Conservation (phyloP, 1,140 invertebrate genomes). For the Sycophila sp. region DNA sequence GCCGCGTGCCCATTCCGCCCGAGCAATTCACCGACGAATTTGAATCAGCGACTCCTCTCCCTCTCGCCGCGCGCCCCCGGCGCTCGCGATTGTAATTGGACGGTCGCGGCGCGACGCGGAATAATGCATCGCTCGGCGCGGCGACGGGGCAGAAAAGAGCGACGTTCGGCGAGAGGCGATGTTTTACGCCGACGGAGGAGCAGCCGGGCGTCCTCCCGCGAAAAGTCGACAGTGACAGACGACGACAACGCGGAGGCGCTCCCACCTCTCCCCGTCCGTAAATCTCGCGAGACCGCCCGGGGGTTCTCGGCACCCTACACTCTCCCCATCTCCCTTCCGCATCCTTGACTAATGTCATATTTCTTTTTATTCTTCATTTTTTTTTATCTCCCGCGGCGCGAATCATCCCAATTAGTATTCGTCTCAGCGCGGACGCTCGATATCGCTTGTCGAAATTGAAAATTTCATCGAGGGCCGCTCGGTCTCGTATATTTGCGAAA, state of each 20-base stretch:
- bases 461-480: too few relatives aligned
- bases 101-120: background rate
- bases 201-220: slow-evolving; percentile 7
- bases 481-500: too few relatives aligned
- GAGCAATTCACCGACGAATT: background rate
- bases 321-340: too few relatives aligned
- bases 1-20: too few relatives aligned
- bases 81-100: slow-evolving; percentile 9
- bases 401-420: background rate
- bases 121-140: background rate
- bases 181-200: slow-evolving; percentile 2
- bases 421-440: too few relatives aligned
- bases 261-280: background rate
- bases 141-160: background rate
- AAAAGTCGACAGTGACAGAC: slow-evolving; percentile 27
- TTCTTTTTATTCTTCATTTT: slow-evolving; percentile 23
- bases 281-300: slow-evolving; percentile 10
- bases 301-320: too few relatives aligned
- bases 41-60: too few relatives aligned
- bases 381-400: too few relatives aligned
- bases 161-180: background rate
- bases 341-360: too few relatives aligned
- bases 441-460: background rate
- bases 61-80: too few relatives aligned
- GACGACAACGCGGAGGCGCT: slow-evolving; percentile 5